phyloP scores from a whole-genome alignment of 1,140 invertebrate species.

The Pogonomyrmex barbatus region DNA sequence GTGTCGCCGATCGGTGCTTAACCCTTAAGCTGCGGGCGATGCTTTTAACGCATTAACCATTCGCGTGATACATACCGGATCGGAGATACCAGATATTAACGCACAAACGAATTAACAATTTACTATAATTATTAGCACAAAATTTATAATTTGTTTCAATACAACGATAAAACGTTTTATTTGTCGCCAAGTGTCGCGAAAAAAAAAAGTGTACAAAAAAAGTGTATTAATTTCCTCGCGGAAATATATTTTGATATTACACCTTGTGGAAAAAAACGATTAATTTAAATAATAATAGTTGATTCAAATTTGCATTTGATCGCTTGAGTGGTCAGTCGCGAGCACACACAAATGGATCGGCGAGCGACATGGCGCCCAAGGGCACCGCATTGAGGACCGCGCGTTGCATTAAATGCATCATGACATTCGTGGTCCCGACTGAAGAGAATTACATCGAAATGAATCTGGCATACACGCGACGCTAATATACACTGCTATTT shows the following conservation, averaged over 20 bases:
- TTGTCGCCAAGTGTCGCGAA: not conserved
- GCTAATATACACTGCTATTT: constrained; percentile 19
- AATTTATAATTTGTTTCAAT: constrained; percentile 6
- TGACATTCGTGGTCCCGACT: constrained; percentile 33
- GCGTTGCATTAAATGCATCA: constrained; percentile 39
- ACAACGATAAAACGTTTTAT: not conserved
- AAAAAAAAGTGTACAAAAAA: not conserved
- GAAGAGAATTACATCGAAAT: constrained; percentile 45
- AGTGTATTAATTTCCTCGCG: not conserved
- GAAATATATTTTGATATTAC: not conserved
- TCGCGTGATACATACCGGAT: not conserved
- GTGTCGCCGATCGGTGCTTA: not conserved
- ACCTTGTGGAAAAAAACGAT: constrained; percentile 4
- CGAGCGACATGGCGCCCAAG: constrained; percentile 45
- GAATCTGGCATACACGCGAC: constrained; percentile 23
- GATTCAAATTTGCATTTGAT: constrained; percentile 37
- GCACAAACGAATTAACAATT: not conserved
- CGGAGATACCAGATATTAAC: not conserved
- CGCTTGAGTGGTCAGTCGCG: constrained; percentile 34
- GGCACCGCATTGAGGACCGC: constrained; percentile 41
- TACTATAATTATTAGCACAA: not conserved
- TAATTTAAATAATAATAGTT: constrained; percentile 39
- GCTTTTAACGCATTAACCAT: not conserved
- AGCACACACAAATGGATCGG: constrained; percentile 30
- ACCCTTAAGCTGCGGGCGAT: not conserved